Percentiles rank a stretch among this genome's conserved stretches.
Evolutionary conservation across 1,140 invertebrate genomes (phyloP).

Genomic region (Dendroctonus ponderosae): DNA sequence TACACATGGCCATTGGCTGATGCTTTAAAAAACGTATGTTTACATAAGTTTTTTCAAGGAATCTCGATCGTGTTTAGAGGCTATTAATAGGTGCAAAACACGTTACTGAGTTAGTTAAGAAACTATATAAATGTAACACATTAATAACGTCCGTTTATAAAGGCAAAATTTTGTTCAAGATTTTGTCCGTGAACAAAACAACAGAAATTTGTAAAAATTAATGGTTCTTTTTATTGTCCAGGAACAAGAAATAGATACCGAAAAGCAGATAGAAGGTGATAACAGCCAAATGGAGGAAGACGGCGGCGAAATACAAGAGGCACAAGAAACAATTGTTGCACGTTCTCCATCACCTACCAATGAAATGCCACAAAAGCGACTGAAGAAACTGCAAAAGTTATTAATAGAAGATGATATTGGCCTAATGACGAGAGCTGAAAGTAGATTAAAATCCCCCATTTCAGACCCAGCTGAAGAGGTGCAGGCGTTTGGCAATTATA

Average conservation of each 20-base stretch:
- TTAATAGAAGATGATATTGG: constrained; percentile 20
- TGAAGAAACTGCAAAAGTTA: constrained; percentile 10
- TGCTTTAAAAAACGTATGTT: too few relatives aligned
- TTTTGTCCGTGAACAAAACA: constrained; percentile 1
- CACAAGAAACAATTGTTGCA: constrained; percentile 5
- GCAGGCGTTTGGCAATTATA: constrained; percentile 18
- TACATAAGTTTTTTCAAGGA: too few relatives aligned
- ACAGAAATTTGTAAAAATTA: constrained; percentile 3
- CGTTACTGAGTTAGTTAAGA: constrained; percentile 1
- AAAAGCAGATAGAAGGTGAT: constrained; percentile 5
- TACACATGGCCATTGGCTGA: too few relatives aligned
- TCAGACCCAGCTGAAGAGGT: constrained; percentile 18
- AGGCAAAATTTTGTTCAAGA: neutral
- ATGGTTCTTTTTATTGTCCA: constrained; percentile 5
- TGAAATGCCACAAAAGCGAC: constrained; percentile 6
- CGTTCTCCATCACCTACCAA: constrained; percentile 13
- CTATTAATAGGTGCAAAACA: neutral
- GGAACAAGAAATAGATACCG: constrained; percentile 10
- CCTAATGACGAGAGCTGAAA: constrained; percentile 11
- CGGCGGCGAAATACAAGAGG: constrained; percentile 6
- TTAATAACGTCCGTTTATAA: neutral
- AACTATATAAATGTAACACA: neutral
- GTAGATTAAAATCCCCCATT: constrained; percentile 13
- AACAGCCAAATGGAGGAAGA: constrained; percentile 9
- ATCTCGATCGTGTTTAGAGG: neutral